Conservation (phyloP, 2,113 vertebrate species). For the Genyomyrus donnyi region DNA sequence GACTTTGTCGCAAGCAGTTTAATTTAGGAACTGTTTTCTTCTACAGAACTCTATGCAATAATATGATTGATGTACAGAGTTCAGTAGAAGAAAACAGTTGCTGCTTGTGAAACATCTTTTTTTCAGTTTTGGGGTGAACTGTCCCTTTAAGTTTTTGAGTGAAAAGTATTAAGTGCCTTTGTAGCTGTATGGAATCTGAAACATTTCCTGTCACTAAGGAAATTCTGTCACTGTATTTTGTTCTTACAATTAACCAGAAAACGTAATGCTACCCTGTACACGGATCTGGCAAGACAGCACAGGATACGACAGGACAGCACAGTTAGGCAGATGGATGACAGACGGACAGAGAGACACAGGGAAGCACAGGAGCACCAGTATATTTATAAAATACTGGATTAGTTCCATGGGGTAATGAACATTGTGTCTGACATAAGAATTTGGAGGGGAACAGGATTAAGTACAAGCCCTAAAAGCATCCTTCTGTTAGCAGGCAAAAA, state of each 20-base stretch:
- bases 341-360: neutral
- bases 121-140: too few species aligned
- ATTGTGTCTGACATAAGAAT: neutral
- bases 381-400: neutral
- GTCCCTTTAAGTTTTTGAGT: neutral
- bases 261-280: neutral
- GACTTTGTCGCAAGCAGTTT: too few species aligned
- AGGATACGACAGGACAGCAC: neutral
- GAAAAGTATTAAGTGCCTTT: neutral
- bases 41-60: too few species aligned
- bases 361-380: neutral
- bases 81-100: too few species aligned
- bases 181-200: neutral
- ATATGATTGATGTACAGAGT: too few species aligned
- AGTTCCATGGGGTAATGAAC: neutral
- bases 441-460: neutral
- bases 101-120: too few species aligned
- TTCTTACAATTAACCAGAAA: neutral
- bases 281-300: neutral
- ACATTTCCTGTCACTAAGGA: neutral
- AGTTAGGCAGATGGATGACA: neutral
- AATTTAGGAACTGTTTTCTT: too few species aligned
- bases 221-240: neutral
- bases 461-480: neutral
- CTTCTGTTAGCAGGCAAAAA: neutral